Conservation (phyloP, 2,888 invertebrate species). For the Latrodectus elegans region DNA sequence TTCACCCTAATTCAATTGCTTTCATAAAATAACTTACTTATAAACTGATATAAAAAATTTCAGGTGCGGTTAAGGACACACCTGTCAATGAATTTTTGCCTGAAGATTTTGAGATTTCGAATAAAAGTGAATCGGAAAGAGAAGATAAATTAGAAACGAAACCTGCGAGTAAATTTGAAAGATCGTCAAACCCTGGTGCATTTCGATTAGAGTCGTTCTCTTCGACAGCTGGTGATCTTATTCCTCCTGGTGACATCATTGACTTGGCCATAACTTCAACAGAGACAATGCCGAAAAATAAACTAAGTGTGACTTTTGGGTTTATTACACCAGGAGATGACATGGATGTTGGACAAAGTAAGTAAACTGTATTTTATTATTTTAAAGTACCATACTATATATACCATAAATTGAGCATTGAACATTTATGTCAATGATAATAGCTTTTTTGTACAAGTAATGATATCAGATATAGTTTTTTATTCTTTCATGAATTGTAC, state of each 20-base stretch:
- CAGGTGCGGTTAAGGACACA: slow-evolving; percentile 2
- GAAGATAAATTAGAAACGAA: slow-evolving; percentile 20
- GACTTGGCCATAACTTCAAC: slow-evolving; percentile 70
- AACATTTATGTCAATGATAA: not conserved
- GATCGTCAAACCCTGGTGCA: slow-evolving; percentile 71
- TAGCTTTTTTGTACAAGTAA: too few relatives aligned
- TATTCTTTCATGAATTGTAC: too few relatives aligned
- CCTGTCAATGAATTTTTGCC: slow-evolving; percentile 34
- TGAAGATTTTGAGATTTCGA: slow-evolving; percentile 41
- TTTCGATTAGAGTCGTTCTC: slow-evolving; percentile 68
- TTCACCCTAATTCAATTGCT: too few relatives aligned
- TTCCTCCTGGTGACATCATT: slow-evolving; percentile 71
- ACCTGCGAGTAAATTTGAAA: slow-evolving; percentile 68
- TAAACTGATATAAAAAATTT: not conserved
- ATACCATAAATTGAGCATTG: not conserved
- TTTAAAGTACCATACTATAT: not conserved
- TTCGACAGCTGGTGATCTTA: slow-evolving; percentile 66
- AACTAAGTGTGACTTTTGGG: slow-evolving; percentile 65
- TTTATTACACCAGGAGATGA: slow-evolving; percentile 73
- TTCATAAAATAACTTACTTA: too few relatives aligned
- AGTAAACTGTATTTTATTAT: not conserved
- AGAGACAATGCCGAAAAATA: slow-evolving; percentile 25
- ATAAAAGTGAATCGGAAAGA: slow-evolving; percentile 34
- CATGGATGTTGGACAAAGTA: slow-evolving; percentile 57
- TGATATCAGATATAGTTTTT: too few relatives aligned